Percentiles rank a stretch among this genome's conserved stretches.
Evolutionary conservation across 1,140 invertebrate species (phyloP).

Genomic region (Drosophila lowei): DNA sequence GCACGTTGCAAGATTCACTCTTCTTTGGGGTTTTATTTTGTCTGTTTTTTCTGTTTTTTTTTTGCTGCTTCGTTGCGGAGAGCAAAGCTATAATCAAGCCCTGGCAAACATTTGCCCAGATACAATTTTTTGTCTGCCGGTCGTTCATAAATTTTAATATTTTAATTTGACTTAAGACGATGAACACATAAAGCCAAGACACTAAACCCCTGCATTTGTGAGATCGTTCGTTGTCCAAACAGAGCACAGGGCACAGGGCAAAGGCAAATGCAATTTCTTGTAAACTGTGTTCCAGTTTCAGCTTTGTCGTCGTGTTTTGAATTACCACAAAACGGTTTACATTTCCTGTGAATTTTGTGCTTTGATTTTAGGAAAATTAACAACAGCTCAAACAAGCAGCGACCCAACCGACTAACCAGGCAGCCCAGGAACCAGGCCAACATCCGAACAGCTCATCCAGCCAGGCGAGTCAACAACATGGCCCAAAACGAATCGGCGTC

Average conservation of each 20-base stretch:
- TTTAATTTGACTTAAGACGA: slow-evolving; percentile 73
- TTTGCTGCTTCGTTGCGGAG: background rate
- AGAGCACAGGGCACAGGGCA: slow-evolving; percentile 13
- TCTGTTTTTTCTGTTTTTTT: background rate
- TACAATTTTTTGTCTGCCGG: slow-evolving; percentile 11
- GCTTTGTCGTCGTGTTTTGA: slow-evolving; percentile 38
- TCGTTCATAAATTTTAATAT: slow-evolving; percentile 80
- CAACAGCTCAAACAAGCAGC: slow-evolving; percentile 71
- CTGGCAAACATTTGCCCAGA: slow-evolving; percentile 58
- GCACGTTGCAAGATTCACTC: slow-evolving; percentile 71
- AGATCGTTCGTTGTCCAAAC: slow-evolving; percentile 35
- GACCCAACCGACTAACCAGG: slow-evolving; percentile 52
- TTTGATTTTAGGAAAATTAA: slow-evolving; percentile 82
- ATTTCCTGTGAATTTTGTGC: slow-evolving; percentile 79
- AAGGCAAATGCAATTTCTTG: slow-evolving; percentile 66
- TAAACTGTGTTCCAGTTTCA: slow-evolving; percentile 32
- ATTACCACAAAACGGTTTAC: slow-evolving; percentile 70
- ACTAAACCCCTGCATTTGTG: slow-evolving; percentile 45
- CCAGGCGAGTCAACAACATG: slow-evolving; percentile 73
- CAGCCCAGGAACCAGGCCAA: slow-evolving; percentile 19
- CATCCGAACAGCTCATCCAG: slow-evolving; percentile 21
- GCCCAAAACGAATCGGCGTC: slow-evolving; percentile 79
- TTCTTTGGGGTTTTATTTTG: slow-evolving; percentile 39
- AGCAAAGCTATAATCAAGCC: slow-evolving; percentile 37
- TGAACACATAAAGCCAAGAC: slow-evolving; percentile 69